Conservation (phyloP, 2,888 invertebrate species). For the Keiferia lycopersicella region DNA sequence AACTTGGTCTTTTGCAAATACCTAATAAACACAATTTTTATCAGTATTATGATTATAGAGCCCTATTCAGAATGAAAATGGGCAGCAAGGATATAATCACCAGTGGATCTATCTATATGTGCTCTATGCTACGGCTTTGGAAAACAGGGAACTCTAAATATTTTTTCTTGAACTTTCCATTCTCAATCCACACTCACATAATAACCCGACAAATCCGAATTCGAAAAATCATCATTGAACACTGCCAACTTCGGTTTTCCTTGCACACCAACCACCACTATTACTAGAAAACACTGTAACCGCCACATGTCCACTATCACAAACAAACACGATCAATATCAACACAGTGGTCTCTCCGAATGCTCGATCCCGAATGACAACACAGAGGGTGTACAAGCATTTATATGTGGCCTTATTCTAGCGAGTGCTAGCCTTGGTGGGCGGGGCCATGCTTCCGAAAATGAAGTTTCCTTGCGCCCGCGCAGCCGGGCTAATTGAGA, state of each 20-base stretch:
- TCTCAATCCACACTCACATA: slow-evolving; percentile 78
- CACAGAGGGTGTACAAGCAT: slow-evolving; percentile 66
- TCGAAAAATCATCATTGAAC: slow-evolving; percentile 64
- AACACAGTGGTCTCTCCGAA: slow-evolving; percentile 52
- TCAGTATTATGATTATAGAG: no score
- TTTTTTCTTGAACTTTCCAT: neutral
- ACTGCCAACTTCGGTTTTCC: slow-evolving; percentile 54
- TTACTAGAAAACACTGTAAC: slow-evolving; percentile 54
- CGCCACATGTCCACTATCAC: slow-evolving; percentile 47
- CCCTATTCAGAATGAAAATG: no score
- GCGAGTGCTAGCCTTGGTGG: slow-evolving; percentile 62
- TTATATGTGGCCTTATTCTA: slow-evolving; percentile 77
- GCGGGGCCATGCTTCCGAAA: slow-evolving; percentile 62
- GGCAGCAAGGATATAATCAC: no score
- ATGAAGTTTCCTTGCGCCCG: slow-evolving; percentile 65
- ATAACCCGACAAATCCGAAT: slow-evolving; percentile 77
- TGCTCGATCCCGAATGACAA: slow-evolving; percentile 63
- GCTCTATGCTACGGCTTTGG: no score
- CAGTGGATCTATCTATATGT: no score
- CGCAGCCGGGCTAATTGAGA: slow-evolving; percentile 58
- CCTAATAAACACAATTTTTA: no score
- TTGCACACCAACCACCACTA: slow-evolving; percentile 50
- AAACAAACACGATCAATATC: slow-evolving; percentile 30
- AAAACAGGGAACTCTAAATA: no score
- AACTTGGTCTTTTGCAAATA: no score